These are phyloP conservation scores for Gryllus longicercus DNA, from an alignment of 2,888 invertebrate species.

Conservation along the genomic window DNA sequence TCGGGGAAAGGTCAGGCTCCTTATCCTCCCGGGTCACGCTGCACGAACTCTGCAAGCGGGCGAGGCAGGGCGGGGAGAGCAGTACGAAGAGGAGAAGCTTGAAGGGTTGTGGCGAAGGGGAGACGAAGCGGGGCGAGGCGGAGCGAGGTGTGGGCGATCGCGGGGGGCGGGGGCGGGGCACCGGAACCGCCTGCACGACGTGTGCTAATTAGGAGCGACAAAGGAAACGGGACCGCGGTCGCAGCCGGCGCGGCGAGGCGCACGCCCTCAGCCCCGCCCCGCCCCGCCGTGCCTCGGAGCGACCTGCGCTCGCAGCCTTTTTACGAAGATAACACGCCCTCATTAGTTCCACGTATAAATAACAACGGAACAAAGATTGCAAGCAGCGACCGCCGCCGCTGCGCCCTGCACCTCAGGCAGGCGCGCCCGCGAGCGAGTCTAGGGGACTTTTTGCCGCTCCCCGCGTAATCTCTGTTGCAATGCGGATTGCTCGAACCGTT, in stretches of 20 bases:
- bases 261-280: neutral
- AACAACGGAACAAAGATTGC: neutral
- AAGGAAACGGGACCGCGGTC: neutral
- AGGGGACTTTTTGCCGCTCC: too few species aligned
- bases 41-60: too few species aligned
- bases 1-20: too few species aligned
- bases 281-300: neutral
- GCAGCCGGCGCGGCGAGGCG: too few species aligned
- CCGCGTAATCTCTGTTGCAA: too few species aligned
- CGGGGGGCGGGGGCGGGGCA: neutral
- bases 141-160: neutral
- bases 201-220: conserved; percentile 3
- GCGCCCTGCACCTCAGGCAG: neutral
- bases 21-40: too few species aligned
- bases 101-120: too few species aligned
- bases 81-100: too few species aligned
- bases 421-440: too few species aligned
- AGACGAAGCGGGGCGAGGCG: too few species aligned
- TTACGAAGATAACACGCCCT: conserved; percentile 7
- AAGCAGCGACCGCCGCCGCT: neutral
- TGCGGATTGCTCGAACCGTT: too few species aligned
- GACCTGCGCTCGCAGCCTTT: neutral
- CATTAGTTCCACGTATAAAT: conserved; percentile 5
- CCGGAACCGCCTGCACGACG: neutral
- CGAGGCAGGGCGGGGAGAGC: too few species aligned